These are phyloP conservation scores for Apamea crenata DNA, from an alignment of 2,888 invertebrate species.

Conservation along the genomic window DNA sequence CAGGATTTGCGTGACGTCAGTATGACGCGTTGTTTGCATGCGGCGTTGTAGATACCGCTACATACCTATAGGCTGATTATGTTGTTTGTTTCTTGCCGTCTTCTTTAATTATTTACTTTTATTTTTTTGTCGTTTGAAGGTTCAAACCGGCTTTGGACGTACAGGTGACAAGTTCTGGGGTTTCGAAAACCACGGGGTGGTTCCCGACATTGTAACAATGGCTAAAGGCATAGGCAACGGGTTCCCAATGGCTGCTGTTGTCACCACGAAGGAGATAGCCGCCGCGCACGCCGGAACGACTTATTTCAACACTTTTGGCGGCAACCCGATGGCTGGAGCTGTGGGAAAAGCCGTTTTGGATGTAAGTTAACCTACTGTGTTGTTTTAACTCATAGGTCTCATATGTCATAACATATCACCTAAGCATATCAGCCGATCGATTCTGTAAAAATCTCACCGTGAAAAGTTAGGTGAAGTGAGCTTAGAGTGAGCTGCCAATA, in stretches of 20 bases:
- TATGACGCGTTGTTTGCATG: too few relatives aligned
- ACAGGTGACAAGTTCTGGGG: slow-evolving; percentile 99
- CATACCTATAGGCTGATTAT: background rate
- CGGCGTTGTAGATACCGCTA: too few relatives aligned
- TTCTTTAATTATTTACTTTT: background rate
- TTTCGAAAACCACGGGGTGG: slow-evolving; percentile 96
- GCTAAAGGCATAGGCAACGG: slow-evolving; percentile 99
- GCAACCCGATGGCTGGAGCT: slow-evolving; percentile 97
- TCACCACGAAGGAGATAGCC: slow-evolving; percentile 97
- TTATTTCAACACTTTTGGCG: slow-evolving; percentile 99
- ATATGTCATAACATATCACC: background rate
- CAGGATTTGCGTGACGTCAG: too few relatives aligned
- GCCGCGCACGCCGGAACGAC: slow-evolving; percentile 93
- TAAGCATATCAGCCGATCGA: too few relatives aligned
- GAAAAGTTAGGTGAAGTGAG: too few relatives aligned
- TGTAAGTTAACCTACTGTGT: slow-evolving; percentile 86
- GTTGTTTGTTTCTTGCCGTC: background rate
- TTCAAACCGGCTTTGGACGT: slow-evolving; percentile 99
- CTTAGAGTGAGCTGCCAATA: too few relatives aligned
- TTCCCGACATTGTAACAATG: slow-evolving; percentile 98
- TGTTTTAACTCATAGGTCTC: background rate
- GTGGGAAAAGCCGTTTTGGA: slow-evolving; percentile 98
- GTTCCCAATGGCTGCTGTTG: slow-evolving; percentile 98
- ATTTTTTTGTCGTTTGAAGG: slow-evolving; percentile 79
- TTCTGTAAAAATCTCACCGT: too few relatives aligned